phyloP scores from a whole-genome alignment of 2,888 invertebrate species.

The Latheticus oryzae region DNA sequence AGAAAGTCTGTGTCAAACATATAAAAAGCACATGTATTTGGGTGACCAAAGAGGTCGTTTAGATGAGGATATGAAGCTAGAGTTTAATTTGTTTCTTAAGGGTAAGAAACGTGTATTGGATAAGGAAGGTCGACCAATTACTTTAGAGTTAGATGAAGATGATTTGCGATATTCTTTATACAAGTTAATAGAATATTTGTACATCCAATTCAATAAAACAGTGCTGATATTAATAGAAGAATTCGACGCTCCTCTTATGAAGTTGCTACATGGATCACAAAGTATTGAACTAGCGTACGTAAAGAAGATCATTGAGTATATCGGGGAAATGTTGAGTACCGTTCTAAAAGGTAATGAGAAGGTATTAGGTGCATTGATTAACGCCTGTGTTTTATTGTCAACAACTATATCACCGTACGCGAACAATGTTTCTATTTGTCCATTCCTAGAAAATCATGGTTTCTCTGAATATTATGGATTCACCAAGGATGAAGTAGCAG shows the following conservation, averaged over 20 bases:
- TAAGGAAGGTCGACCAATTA: constrained; percentile 20
- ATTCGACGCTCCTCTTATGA: constrained; percentile 22
- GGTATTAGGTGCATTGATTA: constrained; percentile 24
- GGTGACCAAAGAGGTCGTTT: constrained; percentile 14
- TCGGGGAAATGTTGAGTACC: constrained; percentile 4
- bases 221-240: constrained; percentile 21
- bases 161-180: constrained; percentile 20
- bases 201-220: constrained; percentile 18
- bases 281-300: constrained; percentile 9
- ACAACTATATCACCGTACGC: constrained; percentile 26
- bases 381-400: constrained; percentile 21
- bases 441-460: constrained; percentile 23
- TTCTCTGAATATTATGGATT: constrained; percentile 26
- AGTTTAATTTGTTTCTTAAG: constrained; percentile 20
- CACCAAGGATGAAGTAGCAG: constrained; percentile 20
- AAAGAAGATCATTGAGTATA: constrained; percentile 10
- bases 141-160: constrained; percentile 16
- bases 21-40: constrained; percentile 26
- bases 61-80: constrained; percentile 10
- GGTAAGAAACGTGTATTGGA: constrained; percentile 13
- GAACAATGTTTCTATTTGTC: constrained; percentile 20
- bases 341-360: constrained; percentile 19
- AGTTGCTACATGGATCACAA: constrained; percentile 14
- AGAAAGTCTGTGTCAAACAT: constrained; percentile 12
- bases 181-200: constrained; percentile 21